Percentiles rank a stretch among this genome's conserved stretches.
Evolutionary conservation across 2,113 vertebrate genomes (phyloP).

Genomic region (Tragulus kanchil): DNA sequence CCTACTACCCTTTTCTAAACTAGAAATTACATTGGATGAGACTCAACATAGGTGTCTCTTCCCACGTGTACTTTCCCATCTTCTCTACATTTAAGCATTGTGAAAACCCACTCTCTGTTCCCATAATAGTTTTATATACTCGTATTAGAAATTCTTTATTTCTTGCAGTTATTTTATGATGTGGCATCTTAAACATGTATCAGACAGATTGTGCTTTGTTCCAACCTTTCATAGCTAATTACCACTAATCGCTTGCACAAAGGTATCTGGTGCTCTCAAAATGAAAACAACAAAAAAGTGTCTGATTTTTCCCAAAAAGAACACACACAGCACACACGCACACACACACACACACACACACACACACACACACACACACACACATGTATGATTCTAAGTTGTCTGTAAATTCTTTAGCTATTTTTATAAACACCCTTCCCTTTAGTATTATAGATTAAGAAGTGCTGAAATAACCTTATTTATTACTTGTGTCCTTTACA

Average conservation of each 20-base stretch:
- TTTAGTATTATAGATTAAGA: not conserved
- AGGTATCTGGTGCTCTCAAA: not conserved
- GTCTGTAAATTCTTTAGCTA: not conserved
- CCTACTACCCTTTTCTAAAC: not conserved
- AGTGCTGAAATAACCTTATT: not conserved
- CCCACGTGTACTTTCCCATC: not conserved
- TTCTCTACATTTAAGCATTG: not conserved
- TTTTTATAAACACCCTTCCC: not conserved
- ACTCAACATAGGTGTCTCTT: not conserved
- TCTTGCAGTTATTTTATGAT: not conserved
- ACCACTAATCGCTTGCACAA: not conserved
- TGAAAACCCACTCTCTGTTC: not conserved
- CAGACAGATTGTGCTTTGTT: not conserved
- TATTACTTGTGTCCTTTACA: not conserved
- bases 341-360: not conserved
- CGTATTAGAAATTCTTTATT: not conserved
- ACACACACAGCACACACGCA: not conserved
- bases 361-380: not conserved
- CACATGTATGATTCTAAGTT: not conserved
- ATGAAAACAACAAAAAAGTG: slow-evolving; percentile 12
- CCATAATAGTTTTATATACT: not conserved
- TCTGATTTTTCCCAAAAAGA: not conserved
- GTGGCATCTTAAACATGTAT: not conserved
- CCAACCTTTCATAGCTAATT: not conserved
- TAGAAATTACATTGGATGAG: not conserved